phyloP scores from a whole-genome alignment of 2,888 invertebrate species.

The Fragum fragum region DNA sequence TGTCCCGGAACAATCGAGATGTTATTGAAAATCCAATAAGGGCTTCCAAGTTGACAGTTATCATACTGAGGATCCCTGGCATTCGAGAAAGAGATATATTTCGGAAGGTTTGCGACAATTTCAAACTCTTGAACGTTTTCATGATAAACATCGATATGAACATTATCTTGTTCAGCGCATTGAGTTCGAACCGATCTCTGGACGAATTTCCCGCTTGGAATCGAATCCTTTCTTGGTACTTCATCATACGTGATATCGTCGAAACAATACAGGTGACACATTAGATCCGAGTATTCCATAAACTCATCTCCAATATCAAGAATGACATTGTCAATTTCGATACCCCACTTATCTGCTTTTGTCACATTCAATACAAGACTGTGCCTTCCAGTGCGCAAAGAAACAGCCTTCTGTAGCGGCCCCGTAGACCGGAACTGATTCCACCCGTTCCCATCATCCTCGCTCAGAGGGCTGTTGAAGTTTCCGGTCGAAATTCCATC shows the following conservation, averaged over 20 bases:
- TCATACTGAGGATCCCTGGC: slow-evolving; percentile 59
- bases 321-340: slow-evolving; percentile 66
- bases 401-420: slow-evolving; percentile 20
- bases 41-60: slow-evolving; percentile 57
- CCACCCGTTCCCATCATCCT: slow-evolving; percentile 62
- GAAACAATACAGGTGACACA: slow-evolving; percentile 65
- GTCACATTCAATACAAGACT: slow-evolving; percentile 47
- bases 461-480: slow-evolving; percentile 29
- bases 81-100: slow-evolving; percentile 69
- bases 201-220: slow-evolving; percentile 62
- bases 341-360: slow-evolving; percentile 57
- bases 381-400: slow-evolving; percentile 56
- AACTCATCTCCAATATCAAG: slow-evolving; percentile 52
- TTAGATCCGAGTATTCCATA: slow-evolving; percentile 47
- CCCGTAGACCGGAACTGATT: slow-evolving; percentile 59
- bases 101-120: slow-evolving; percentile 66
- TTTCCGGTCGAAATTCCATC: slow-evolving; percentile 43
- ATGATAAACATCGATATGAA: slow-evolving; percentile 68
- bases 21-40: slow-evolving; percentile 68
- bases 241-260: slow-evolving; percentile 55
- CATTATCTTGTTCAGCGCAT: slow-evolving; percentile 71
- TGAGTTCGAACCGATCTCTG: slow-evolving; percentile 62
- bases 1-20: slow-evolving; percentile 29
- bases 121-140: slow-evolving; percentile 53
- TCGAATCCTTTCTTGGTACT: slow-evolving; percentile 37